A percentile compares a stretch with the other conserved stretches of the same genome.
Evolutionary conservation across 2,113 vertebrate genomes (phyloP).

Genomic region (Labeo catla): DNA sequence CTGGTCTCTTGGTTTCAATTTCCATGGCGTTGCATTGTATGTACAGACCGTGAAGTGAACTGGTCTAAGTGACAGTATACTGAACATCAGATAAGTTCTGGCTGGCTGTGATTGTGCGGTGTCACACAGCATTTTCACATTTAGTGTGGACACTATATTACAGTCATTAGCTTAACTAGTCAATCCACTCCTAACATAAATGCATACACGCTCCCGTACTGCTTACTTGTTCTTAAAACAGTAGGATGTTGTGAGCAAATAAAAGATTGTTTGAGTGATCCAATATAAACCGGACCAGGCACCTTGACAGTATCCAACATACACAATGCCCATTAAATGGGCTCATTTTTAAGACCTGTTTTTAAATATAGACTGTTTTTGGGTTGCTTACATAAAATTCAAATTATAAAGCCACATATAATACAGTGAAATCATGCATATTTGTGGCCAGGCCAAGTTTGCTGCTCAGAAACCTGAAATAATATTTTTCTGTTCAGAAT

Average conservation of each 20-base stretch:
- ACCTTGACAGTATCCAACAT: neutral
- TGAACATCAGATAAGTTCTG: neutral
- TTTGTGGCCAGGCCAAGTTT: neutral
- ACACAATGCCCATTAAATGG: neutral
- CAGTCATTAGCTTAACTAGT: neutral
- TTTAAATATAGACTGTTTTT: neutral
- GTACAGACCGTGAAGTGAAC: neutral
- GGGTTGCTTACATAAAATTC: too few species aligned
- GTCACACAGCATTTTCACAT: slow-evolving; percentile 2
- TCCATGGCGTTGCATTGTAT: neutral
- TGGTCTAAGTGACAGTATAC: neutral
- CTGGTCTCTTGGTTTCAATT: neutral
- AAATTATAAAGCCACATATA: neutral
- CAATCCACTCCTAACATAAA: neutral
- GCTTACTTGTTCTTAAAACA: neutral
- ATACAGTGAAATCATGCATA: too few species aligned
- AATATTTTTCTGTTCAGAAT: neutral
- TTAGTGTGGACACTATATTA: neutral
- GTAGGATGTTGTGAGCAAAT: neutral
- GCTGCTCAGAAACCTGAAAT: neutral
- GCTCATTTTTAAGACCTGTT: neutral
- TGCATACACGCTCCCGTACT: neutral
- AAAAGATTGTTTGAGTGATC: neutral
- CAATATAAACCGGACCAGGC: neutral
- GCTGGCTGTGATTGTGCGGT: neutral